A percentile compares a stretch with the other conserved stretches of the same genome.
Conservation (phyloP, 2,888 invertebrate genomes). For the Macrosoma leucophasiata region DNA sequence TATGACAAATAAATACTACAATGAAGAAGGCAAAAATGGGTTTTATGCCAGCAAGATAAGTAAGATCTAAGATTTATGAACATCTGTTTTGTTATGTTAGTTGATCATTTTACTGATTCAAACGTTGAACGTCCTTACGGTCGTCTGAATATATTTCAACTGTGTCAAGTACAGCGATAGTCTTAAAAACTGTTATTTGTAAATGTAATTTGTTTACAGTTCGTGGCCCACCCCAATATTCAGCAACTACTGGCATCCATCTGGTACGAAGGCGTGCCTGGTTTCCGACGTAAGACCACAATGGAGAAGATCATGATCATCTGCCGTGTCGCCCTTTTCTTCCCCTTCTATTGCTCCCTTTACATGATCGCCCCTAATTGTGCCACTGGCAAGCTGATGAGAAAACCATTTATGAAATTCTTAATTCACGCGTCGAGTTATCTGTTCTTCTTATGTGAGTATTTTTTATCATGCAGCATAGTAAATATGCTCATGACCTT, state of each 20-base stretch:
- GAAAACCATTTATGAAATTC: conserved; percentile 98
- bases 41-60: too few species aligned
- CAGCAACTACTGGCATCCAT: conserved; percentile 93
- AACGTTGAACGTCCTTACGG: too few species aligned
- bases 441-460: conserved; percentile 93
- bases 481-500: too few species aligned
- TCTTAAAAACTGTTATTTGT: too few species aligned
- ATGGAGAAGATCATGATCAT: conserved; percentile 84
- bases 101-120: too few species aligned
- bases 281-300: conserved; percentile 89
- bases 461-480: too few species aligned
- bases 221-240: conserved; percentile 96
- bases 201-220: conserved; percentile 78
- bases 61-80: too few species aligned
- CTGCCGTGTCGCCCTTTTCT: conserved; percentile 84
- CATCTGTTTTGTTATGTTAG: too few species aligned
- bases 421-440: conserved; percentile 96
- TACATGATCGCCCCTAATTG: conserved; percentile 92
- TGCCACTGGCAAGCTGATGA: conserved; percentile 85
- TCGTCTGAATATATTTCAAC: too few species aligned
- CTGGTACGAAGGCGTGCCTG: conserved; percentile 97
- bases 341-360: conserved; percentile 89
- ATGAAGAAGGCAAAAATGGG: too few species aligned
- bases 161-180: too few species aligned
- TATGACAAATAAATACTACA: too few species aligned